Percentiles rank a stretch among this genome's conserved stretches.
These are phyloP conservation scores for Eurytoma adleriae DNA, from an alignment of 2,888 invertebrate species.

Conservation along the genomic window DNA sequence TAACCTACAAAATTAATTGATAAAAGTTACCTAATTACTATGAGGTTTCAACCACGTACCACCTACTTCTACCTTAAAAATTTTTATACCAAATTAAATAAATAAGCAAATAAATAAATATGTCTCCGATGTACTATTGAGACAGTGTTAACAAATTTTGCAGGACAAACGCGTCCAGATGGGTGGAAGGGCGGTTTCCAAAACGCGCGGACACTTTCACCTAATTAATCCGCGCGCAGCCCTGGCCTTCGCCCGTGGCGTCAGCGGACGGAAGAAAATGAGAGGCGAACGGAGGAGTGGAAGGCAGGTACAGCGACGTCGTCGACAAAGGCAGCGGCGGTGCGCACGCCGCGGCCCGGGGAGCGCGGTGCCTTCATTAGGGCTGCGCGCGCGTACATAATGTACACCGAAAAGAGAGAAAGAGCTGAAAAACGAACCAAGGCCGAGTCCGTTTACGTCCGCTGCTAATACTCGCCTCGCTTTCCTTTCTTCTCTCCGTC, in stretches of 20 bases:
- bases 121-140: too few relatives aligned
- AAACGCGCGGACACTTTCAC: slow-evolving; percentile 63
- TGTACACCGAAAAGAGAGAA: slow-evolving; percentile 29
- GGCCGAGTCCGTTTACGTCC: slow-evolving; percentile 63
- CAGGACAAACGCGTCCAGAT: too few relatives aligned
- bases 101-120: too few relatives aligned
- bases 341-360: not conserved
- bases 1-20: too few relatives aligned
- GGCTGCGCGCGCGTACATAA: slow-evolving; percentile 53
- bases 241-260: slow-evolving; percentile 59
- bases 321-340: slow-evolving; percentile 61
- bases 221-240: slow-evolving; percentile 72
- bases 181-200: too few relatives aligned
- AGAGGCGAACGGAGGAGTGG: slow-evolving; percentile 42
- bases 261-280: slow-evolving; percentile 39
- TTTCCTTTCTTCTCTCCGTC: not conserved
- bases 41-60: too few relatives aligned
- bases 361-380: slow-evolving; percentile 70
- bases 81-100: too few relatives aligned
- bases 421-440: slow-evolving; percentile 63
- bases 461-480: not conserved
- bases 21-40: too few relatives aligned
- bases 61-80: too few relatives aligned
- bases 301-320: slow-evolving; percentile 49
- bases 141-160: too few relatives aligned